Base-by-base conservation (phyloP, 2,113 vertebrate species). In the Suricata suricatta region DNA sequence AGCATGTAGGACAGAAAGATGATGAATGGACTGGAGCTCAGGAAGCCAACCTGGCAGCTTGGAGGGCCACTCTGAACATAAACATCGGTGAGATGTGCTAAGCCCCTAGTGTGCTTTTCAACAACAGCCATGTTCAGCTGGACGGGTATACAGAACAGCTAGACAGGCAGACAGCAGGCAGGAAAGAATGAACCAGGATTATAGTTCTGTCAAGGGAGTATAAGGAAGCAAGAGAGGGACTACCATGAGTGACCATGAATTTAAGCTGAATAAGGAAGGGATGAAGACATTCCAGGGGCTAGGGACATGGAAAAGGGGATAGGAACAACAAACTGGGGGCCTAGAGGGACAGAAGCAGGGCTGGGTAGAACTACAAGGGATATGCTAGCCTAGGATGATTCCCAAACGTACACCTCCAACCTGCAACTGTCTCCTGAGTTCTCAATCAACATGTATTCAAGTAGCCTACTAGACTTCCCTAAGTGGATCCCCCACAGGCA, bases 91-190 rank as follows among this genome's bases (percentile, higher is more conserved):
- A 82, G 50, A 29, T 15, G 31, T 35, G 35, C 76, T 50, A 83
- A 23, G 23, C 50, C 41, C 3, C 13, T 8, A 23, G 41, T 44
- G 12, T 44, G 17, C 64, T 69, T 87, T 69, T 50, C 33, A 82
- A 41, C 10, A 27, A n/a, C 19, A 50, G 86, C 44, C 33, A 33
- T 7, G 29, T 41, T 71, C 31, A 76, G 33, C 44, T 6, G 33
- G 14, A 14, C 1, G 14, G 17, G 15, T 52, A 29, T 23, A 41
- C 38, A 15, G 25, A 41, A 41, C 25, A 41, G 71, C 38, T 17
- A 27, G 16, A 31, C 0, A 63, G 27, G 31, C 29, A 6, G 2
- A 8, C n/a, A 35, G 44, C 2, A 44, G 14, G 21, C 7, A 2
- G 81, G 54, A 80, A 52, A 54, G 63, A 69, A 88, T 0, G 7